Evolutionary conservation across 2,113 vertebrate genomes (phyloP).

Genomic region (Strigops habroptila): DNA sequence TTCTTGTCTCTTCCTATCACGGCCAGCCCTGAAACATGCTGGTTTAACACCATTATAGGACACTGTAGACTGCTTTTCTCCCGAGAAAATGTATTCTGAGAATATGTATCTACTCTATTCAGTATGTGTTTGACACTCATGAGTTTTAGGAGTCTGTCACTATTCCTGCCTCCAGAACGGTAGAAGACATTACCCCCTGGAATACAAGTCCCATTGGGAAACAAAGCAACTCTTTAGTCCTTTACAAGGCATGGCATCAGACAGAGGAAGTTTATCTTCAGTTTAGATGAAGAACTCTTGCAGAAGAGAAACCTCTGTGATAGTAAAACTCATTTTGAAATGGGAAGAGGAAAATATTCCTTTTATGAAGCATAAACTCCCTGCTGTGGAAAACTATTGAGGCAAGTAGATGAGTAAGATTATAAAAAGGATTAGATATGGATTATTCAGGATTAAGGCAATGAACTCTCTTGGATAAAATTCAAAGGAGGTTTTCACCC

Average conservation of each 20-base stretch:
- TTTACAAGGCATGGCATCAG: not conserved
- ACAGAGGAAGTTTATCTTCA: not conserved
- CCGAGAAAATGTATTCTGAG: not conserved
- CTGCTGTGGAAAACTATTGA: conserved; percentile 47
- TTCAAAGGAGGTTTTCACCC: conserved; percentile 28
- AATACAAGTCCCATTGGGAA: not conserved
- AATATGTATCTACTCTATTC: not conserved
- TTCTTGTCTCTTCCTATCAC: not conserved
- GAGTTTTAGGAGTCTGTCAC: not conserved
- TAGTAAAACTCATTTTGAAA: not conserved
- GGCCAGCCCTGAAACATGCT: not conserved
- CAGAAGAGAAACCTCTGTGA: not conserved
- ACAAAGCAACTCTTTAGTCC: not conserved
- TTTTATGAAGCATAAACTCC: conserved; percentile 17
- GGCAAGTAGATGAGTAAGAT: conserved; percentile 53
- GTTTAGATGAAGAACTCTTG: not conserved
- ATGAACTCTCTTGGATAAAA: conserved; percentile 47
- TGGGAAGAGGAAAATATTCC: not conserved
- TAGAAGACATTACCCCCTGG: not conserved
- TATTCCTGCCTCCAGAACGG: not conserved
- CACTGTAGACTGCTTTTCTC: not conserved
- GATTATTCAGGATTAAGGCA: conserved; percentile 58
- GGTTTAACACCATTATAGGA: not conserved
- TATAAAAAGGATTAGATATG: conserved; percentile 51
- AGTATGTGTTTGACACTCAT: not conserved